Evolutionary conservation across 2,888 invertebrate species (phyloP).

Genomic region (Melikaiella ostensackeni): DNA sequence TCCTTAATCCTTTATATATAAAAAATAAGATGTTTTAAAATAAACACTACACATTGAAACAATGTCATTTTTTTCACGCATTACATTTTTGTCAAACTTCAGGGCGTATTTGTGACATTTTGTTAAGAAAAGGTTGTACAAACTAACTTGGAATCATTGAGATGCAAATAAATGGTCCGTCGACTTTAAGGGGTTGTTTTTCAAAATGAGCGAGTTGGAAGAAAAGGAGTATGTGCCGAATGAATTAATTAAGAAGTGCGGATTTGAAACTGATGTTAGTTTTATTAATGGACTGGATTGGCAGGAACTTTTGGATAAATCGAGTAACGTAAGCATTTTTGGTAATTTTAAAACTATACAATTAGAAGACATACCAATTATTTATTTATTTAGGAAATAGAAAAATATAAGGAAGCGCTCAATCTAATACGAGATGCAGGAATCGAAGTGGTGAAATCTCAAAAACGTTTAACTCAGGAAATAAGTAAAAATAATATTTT

Average conservation of each 20-base stretch:
- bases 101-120: slow-evolving; percentile 1
- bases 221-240: neutral
- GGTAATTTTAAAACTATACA: neutral
- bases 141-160: neutral
- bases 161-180: slow-evolving; percentile 5
- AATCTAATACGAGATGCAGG: neutral
- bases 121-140: slow-evolving; percentile 12
- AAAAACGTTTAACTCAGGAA: neutral
- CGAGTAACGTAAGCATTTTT: slow-evolving; percentile 3
- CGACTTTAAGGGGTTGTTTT: neutral
- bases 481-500: neutral
- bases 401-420: neutral
- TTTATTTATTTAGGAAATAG: neutral
- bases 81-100: slow-evolving; percentile 25
- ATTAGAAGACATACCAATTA: neutral
- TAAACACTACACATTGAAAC: slow-evolving; percentile 63
- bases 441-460: neutral
- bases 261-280: neutral
- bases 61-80: neutral
- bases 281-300: neutral
- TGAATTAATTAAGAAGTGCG: neutral
- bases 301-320: slow-evolving; percentile 17
- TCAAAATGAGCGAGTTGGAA: neutral
- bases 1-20: slow-evolving; percentile 64
- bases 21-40: slow-evolving; percentile 63